phyloP scores from a whole-genome alignment of 2,888 invertebrate species.

The Sarcophaga rosellei region DNA sequence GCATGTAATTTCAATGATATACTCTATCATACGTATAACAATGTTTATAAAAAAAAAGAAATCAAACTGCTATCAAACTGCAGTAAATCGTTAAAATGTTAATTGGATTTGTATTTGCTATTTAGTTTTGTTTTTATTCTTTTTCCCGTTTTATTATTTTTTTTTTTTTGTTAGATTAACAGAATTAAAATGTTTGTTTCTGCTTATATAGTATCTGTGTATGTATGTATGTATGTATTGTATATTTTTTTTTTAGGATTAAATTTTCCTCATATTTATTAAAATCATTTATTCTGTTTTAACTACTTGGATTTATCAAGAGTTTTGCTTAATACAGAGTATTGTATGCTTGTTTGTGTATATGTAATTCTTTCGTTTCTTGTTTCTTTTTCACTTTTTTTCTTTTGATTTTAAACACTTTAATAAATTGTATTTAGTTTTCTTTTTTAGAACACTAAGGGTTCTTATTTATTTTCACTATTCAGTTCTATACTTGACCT shows the following conservation, averaged over 20 bases:
- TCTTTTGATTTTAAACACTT: not conserved
- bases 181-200: not conserved
- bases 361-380: not conserved
- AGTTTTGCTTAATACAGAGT: not conserved
- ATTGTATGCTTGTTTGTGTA: not conserved
- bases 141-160: too few relatives aligned
- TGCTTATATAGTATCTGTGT: not conserved
- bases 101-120: conserved; percentile 3
- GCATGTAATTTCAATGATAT: too few relatives aligned
- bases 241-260: not conserved
- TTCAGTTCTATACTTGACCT: conserved; percentile 59
- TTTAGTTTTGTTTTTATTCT: too few relatives aligned
- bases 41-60: not conserved
- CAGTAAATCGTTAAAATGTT: conserved; percentile 25
- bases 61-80: conserved; percentile 6
- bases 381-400: not conserved
- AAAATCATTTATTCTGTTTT: conserved; percentile 7
- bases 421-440: not conserved
- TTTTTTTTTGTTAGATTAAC: not conserved
- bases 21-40: too few relatives aligned
- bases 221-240: not conserved
- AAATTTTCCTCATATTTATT: conserved; percentile 15
- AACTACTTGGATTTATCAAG: not conserved
- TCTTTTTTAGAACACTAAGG: conserved; percentile 16
- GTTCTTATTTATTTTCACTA: conserved; percentile 24